Evolutionary conservation across 2,113 vertebrate species (phyloP).

Genomic region (Numenius arquata): DNA sequence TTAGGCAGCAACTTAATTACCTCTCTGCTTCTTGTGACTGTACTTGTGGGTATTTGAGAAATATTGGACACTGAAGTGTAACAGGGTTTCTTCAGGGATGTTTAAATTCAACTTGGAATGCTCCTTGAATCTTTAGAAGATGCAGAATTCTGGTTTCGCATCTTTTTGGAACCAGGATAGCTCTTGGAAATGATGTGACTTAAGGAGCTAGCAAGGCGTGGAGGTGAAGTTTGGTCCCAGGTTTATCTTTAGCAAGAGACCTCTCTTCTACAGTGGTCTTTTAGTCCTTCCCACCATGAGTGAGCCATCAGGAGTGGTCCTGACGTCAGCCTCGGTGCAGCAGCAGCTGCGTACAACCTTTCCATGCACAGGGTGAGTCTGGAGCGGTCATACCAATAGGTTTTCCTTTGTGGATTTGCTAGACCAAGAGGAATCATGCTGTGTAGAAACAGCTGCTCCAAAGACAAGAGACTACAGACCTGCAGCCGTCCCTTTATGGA

Average conservation of each 20-base stretch:
- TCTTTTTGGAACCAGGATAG: not conserved
- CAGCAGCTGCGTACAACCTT: not conserved
- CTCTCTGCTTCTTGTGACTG: not conserved
- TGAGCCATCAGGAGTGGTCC: not conserved
- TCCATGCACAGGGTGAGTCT: not conserved
- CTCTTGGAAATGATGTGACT: not conserved
- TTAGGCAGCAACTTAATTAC: not conserved
- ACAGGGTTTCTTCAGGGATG: not conserved
- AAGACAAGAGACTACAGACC: not conserved
- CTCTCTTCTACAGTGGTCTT: not conserved
- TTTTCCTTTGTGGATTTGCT: not conserved
- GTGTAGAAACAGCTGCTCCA: not conserved
- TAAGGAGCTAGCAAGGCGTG: not conserved
- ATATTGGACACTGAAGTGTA: not conserved
- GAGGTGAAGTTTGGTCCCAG: not conserved
- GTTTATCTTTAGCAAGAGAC: not conserved
- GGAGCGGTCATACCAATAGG: not conserved
- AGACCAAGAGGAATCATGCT: not conserved
- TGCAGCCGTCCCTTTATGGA: not conserved
- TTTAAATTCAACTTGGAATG: not conserved
- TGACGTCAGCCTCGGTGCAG: not conserved
- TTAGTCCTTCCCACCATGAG: not conserved
- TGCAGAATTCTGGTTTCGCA: not conserved
- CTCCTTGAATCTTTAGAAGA: not conserved
- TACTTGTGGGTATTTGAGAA: not conserved